phyloP scores from a whole-genome alignment of 1,140 invertebrate genomes.

The Anthonomus grandis region DNA sequence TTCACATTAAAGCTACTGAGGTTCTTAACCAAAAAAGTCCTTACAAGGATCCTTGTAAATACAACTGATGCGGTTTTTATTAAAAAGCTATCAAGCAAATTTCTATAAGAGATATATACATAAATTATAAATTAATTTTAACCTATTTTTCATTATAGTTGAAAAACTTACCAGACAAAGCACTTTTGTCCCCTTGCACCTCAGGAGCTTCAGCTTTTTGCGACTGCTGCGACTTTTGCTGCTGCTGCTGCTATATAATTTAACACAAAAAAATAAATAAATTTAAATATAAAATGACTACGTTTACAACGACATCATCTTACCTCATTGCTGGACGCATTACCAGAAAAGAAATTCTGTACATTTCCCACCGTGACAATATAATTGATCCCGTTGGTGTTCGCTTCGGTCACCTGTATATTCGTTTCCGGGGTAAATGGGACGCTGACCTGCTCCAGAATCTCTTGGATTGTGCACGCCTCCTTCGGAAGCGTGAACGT shows the following conservation, averaged over 20 bases:
- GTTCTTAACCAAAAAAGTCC: no score
- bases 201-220: no score
- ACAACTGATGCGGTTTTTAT: no score
- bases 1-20: no score
- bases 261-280: no score
- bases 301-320: no score
- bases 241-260: constrained; percentile 15
- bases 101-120: no score
- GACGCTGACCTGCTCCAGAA: constrained; percentile 70
- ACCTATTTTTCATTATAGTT: no score
- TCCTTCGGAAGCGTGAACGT: constrained; percentile 75
- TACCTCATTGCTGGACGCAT: constrained; percentile 18
- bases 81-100: no score
- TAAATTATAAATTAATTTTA: no score
- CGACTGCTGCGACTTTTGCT: neutral
- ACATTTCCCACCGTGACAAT: constrained; percentile 63
- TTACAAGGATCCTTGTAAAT: no score
- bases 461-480: constrained; percentile 74
- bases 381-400: constrained; percentile 68
- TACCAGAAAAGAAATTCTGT: constrained; percentile 13
- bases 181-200: constrained; percentile 10
- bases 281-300: neutral
- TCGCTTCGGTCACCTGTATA: constrained; percentile 68
- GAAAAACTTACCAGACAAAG: no score
- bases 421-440: constrained; percentile 60